Base-by-base conservation (phyloP, 1,140 invertebrate species). In the Ostrea edulis region DNA sequence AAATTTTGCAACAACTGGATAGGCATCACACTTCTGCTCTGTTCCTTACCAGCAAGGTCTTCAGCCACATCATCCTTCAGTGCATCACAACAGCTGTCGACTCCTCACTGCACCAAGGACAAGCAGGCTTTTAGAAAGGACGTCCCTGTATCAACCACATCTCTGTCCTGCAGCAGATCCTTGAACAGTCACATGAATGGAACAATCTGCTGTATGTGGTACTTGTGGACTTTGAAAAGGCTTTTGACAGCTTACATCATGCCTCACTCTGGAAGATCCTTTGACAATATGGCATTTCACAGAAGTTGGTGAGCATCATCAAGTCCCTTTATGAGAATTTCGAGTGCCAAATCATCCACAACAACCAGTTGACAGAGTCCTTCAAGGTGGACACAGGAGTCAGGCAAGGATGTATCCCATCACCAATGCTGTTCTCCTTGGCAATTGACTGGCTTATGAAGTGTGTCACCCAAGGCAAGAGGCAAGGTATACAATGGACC, bases 21-120 rank as follows among this genome's bases (percentile, higher is more conserved):
- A 55, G 84, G 83, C 0, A 62, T 90, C n/a, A 77, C 52, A 58
- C 25, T 90, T 17, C 71, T 91, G 9, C 88, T 17, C 71, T 91
- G 9, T 90, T 84, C 17, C n/a, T 89, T 22, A 86, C 90, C 44
- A 68, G 86, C 22, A 89, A 90, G 9, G 86, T 89, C 25, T 65
- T 89, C 44, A 68, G 22, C n/a, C 65, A 11, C 65, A 29, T 68
- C 65, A 68, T 68, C 17, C 65, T 68, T 7, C 65, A 68, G 22
- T n/a, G 65, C 22, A 68, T 68, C 4, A 22, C 22, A 68, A 9
- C 11, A 9, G 65, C 20, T 4, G n/a, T 68, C 2, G 65, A 68
- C 4, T 9, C 17, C 65, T n/a, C 22, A 22, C 85, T 86, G 9
- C 29, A 3, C 2, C 62, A 86, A 11, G 62, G 71, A 14, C 85